Conservation (phyloP, 2,797 vertebrate species). For the Hippocampus kuda region DNA sequence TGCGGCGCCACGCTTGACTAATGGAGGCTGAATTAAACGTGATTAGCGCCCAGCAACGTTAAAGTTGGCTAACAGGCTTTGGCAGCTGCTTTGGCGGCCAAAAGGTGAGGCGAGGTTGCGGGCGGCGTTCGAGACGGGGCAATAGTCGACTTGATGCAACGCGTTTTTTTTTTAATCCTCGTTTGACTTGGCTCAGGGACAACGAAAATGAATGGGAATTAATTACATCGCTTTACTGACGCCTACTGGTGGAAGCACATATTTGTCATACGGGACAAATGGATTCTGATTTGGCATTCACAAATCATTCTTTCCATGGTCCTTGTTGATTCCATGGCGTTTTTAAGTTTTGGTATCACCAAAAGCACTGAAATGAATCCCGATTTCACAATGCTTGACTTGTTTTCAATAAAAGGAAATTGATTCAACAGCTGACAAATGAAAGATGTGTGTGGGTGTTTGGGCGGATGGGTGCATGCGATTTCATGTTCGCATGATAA, state of each 20-base stretch:
- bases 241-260: background rate
- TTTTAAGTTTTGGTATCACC: too few relatives aligned
- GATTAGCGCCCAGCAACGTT: constrained; percentile 46
- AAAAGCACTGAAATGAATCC: background rate
- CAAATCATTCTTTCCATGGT: too few relatives aligned
- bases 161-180: background rate
- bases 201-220: background rate
- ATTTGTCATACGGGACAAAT: background rate
- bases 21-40: constrained; percentile 37
- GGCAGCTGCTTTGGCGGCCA: constrained; percentile 29
- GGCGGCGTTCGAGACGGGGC: background rate
- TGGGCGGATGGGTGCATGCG: background rate
- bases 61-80: constrained; percentile 37
- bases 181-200: background rate
- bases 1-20: constrained; percentile 17
- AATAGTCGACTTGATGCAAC: background rate
- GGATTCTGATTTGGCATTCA: background rate
- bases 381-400: background rate
- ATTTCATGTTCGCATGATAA: background rate
- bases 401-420: background rate
- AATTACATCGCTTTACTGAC: background rate
- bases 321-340: too few relatives aligned
- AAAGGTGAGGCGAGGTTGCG: background rate
- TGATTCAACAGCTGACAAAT: background rate
- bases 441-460: background rate